Percentiles rank a stretch among this genome's conserved stretches.
Conservation (phyloP, 1,140 invertebrate species). For the Dufourea novaeangliae region DNA sequence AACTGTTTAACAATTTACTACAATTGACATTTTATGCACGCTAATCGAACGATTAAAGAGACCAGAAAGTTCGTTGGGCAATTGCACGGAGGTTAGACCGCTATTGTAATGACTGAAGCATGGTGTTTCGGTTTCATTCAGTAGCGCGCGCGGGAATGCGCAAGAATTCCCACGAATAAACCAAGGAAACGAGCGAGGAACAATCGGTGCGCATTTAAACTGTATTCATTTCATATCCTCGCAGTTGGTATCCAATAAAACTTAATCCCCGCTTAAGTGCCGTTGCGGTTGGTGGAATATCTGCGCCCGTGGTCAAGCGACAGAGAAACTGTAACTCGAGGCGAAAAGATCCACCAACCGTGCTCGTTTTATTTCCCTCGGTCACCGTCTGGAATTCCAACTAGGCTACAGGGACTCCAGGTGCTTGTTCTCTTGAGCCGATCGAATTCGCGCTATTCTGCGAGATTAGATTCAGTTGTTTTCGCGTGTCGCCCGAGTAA, state of each 20-base stretch:
- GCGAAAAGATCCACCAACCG: neutral
- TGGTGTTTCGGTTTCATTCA: neutral
- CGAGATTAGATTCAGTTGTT: conserved; percentile 10
- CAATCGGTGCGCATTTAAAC: conserved; percentile 26
- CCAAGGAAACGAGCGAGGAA: conserved; percentile 22
- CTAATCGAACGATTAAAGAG: neutral
- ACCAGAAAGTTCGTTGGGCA: neutral
- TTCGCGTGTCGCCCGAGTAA: neutral
- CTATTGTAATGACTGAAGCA: neutral
- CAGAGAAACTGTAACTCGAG: conserved; percentile 27
- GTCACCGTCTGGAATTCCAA: conserved; percentile 8
- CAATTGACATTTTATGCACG: neutral
- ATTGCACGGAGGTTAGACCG: neutral
- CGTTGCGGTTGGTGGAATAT: conserved; percentile 46
- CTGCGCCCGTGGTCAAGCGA: conserved; percentile 25
- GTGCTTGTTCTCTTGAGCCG: neutral
- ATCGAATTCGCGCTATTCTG: conserved; percentile 8
- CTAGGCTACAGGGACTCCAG: neutral
- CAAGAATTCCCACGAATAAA: conserved; percentile 2
- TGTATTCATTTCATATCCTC: conserved; percentile 10
- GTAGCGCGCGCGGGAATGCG: neutral
- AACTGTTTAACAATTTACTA: too few relatives aligned
- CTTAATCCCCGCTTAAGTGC: conserved; percentile 43
- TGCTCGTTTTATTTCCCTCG: conserved; percentile 9
- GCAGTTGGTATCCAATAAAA: conserved; percentile 7